A percentile compares a stretch with the other conserved stretches of the same genome.
phyloP scores from a whole-genome alignment of 2,888 invertebrate genomes.

The Limenitis camilla region DNA sequence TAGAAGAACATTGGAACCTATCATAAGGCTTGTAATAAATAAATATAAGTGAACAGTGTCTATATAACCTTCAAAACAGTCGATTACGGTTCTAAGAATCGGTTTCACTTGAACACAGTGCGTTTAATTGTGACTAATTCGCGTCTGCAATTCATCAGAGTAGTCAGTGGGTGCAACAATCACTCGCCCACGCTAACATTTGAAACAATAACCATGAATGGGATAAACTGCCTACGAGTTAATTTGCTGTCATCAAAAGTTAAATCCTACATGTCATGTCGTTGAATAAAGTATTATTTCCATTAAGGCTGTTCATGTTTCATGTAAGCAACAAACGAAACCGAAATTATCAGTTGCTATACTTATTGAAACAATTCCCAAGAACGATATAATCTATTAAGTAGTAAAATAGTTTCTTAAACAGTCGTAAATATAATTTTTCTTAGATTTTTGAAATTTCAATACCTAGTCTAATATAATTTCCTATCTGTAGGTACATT shows the following conservation, averaged over 20 bases:
- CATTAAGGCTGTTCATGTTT: neutral
- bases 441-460: too few relatives aligned
- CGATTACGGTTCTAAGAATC: constrained; percentile 27
- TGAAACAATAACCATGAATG: constrained; percentile 44
- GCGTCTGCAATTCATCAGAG: constrained; percentile 56
- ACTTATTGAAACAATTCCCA: too few relatives aligned
- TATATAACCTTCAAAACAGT: neutral
- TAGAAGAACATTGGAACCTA: too few relatives aligned
- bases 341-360: too few relatives aligned
- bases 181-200: constrained; percentile 46
- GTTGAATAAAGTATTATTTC: neutral
- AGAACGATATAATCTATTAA: too few relatives aligned
- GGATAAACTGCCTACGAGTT: constrained; percentile 14
- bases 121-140: constrained; percentile 56
- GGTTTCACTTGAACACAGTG: constrained; percentile 35
- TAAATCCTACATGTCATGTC: constrained; percentile 2
- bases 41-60: neutral
- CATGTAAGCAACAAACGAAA: neutral
- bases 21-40: neutral
- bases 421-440: too few relatives aligned
- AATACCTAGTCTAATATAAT: too few relatives aligned
- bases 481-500: too few relatives aligned
- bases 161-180: constrained; percentile 60
- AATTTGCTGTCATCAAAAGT: constrained; percentile 7
- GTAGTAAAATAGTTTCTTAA: too few relatives aligned